These are phyloP conservation scores for Acyrthosiphon pisum DNA, from an alignment of 1,140 invertebrate genomes.

Conservation along the genomic window DNA sequence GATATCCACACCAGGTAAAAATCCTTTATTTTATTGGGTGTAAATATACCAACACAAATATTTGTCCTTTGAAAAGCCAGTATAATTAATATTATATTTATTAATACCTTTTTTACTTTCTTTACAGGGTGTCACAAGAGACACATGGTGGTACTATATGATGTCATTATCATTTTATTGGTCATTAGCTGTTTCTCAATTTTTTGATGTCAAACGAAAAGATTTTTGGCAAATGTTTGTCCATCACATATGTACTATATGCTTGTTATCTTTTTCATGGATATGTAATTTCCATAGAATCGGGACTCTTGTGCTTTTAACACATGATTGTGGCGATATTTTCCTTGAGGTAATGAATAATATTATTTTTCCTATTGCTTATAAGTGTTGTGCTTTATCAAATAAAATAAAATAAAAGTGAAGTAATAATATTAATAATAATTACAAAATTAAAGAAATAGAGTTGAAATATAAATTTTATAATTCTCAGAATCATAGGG, in stretches of 20 bases:
- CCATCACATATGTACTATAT: slow-evolving; percentile 92
- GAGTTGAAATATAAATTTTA: neutral
- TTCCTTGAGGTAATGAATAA: slow-evolving; percentile 80
- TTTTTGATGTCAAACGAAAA: slow-evolving; percentile 90
- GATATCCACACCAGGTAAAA: slow-evolving; percentile 73
- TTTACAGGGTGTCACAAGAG: slow-evolving; percentile 71
- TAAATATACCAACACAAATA: neutral
- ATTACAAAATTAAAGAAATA: neutral
- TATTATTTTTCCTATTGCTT: neutral
- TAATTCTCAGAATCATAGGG: slow-evolving; percentile 24
- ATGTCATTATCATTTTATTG: slow-evolving; percentile 95
- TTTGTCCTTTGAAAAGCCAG: too few species aligned
- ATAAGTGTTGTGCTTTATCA: neutral
- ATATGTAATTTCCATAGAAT: slow-evolving; percentile 91
- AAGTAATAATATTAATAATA: neutral
- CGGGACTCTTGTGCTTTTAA: slow-evolving; percentile 87
- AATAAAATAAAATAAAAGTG: neutral
- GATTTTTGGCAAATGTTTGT: slow-evolving; percentile 99
- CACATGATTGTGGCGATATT: slow-evolving; percentile 96
- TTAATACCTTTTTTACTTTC: slow-evolving; percentile 38
- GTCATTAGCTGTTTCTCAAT: slow-evolving; percentile 90
- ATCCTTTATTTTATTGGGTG: neutral
- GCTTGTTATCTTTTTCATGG: slow-evolving; percentile 91
- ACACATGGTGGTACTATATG: slow-evolving; percentile 97
- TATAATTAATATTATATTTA: neutral